Conservation (phyloP, 2,113 vertebrate genomes). For the Camelus bactrianus region DNA sequence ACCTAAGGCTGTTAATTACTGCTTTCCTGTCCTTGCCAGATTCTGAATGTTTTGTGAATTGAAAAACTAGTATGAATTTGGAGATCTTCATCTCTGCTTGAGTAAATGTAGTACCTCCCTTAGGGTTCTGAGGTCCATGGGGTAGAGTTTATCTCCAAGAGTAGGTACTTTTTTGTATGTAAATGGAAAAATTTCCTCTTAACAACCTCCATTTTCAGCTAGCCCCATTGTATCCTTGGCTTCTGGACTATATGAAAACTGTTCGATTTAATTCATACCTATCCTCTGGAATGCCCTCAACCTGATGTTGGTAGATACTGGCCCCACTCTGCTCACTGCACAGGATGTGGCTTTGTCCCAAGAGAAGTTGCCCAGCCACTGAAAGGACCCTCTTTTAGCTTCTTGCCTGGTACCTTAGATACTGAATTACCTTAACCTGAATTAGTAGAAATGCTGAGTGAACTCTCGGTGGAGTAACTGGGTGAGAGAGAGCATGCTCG, state of each 20-base stretch:
- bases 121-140: not conserved
- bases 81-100: slow-evolving; percentile 25
- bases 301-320: slow-evolving; percentile 13
- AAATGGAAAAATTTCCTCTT: slow-evolving; percentile 31
- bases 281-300: slow-evolving; percentile 12
- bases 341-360: not conserved
- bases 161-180: not conserved
- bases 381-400: slow-evolving; percentile 3
- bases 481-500: not conserved
- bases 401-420: not conserved
- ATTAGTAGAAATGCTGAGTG: not conserved
- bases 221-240: not conserved
- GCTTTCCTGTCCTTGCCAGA: not conserved
- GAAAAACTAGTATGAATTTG: slow-evolving; percentile 59
- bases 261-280: slow-evolving; percentile 5
- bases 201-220: slow-evolving; percentile 26
- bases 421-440: not conserved
- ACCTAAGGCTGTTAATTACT: slow-evolving; percentile 9
- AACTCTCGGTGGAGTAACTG: not conserved
- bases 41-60: slow-evolving; percentile 30
- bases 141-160: slow-evolving; percentile 42
- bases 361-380: not conserved
- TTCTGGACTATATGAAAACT: slow-evolving; percentile 9
- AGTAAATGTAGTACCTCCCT: not conserved
- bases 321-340: not conserved